These are phyloP conservation scores for Riptortus pedestris DNA, from an alignment of 1,140 invertebrate species.

Conservation along the genomic window DNA sequence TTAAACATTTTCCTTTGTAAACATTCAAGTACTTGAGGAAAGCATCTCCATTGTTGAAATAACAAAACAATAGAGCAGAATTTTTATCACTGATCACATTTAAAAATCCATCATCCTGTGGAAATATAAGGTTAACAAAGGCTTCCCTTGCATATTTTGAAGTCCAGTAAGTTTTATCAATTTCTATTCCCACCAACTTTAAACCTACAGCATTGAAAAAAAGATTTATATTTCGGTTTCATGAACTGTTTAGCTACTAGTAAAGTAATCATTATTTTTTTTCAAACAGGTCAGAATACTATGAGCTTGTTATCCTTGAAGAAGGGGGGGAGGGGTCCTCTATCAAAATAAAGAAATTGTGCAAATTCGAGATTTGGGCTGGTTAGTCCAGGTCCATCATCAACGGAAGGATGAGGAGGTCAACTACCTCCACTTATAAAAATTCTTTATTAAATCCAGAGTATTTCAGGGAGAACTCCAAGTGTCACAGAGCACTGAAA, in stretches of 20 bases:
- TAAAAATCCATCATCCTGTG: not conserved
- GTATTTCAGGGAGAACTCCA: too few relatives aligned
- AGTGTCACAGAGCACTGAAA: too few relatives aligned
- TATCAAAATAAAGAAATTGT: not conserved
- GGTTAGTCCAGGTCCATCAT: too few relatives aligned
- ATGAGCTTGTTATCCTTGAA: too few relatives aligned
- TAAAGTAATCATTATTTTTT: not conserved
- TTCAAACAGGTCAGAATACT: not conserved
- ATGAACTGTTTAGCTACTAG: not conserved
- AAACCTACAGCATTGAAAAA: not conserved
- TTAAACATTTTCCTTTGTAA: constrained; percentile 5
- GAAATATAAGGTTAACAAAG: not conserved
- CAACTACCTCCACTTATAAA: too few relatives aligned
- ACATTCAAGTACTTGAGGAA: not conserved
- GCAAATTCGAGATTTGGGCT: not conserved
- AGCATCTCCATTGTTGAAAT: constrained; percentile 9
- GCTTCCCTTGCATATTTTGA: not conserved
- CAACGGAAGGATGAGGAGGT: too few relatives aligned
- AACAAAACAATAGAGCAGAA: constrained; percentile 15
- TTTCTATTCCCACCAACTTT: not conserved
- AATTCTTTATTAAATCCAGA: too few relatives aligned
- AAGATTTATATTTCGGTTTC: too few relatives aligned
- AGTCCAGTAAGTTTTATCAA: constrained; percentile 11
- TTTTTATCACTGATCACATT: not conserved
- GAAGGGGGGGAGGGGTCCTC: too few relatives aligned